A percentile compares a stretch with the other conserved stretches of the same genome.
These are phyloP conservation scores for Perdita meconis DNA, from an alignment of 2,888 invertebrate species.

Conservation along the genomic window DNA sequence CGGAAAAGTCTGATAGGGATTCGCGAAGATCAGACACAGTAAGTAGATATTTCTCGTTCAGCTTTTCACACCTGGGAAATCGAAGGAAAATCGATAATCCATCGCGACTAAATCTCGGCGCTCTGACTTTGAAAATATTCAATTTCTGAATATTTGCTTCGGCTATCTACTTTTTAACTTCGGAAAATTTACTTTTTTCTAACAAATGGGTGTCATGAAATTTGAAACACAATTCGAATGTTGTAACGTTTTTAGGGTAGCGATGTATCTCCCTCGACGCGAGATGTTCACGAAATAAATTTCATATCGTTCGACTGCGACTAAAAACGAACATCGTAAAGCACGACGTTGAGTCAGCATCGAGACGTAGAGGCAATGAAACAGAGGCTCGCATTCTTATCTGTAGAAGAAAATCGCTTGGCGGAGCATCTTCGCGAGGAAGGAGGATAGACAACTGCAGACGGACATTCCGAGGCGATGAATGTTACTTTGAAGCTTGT, in stretches of 20 bases:
- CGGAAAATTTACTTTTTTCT: too few species aligned
- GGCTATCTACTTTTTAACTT: too few species aligned
- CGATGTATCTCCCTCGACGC: not conserved
- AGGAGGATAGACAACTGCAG: not conserved
- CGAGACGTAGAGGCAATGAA: slow-evolving; percentile 1
- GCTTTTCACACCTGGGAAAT: not conserved
- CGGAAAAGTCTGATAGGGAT: slow-evolving; percentile 24
- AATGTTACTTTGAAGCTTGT: not conserved
- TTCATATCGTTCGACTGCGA: not conserved
- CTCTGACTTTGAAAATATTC: too few species aligned
- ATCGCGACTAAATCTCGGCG: not conserved
- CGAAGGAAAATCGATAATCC: too few species aligned
- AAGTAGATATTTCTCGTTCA: not conserved
- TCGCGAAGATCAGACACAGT: slow-evolving; percentile 20
- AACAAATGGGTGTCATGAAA: too few species aligned
- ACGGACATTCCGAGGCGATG: not conserved
- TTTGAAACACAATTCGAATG: too few species aligned
- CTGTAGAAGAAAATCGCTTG: slow-evolving; percentile 15
- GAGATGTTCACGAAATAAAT: not conserved
- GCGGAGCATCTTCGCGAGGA: not conserved
- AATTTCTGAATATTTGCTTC: too few species aligned
- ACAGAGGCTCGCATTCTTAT: slow-evolving; percentile 14
- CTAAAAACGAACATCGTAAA: slow-evolving; percentile 9
- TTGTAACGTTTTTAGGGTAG: not conserved
- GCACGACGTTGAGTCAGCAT: slow-evolving; percentile 7